Evolutionary conservation across 2,113 vertebrate genomes (phyloP).

Genomic region (Ardeotis arabs): DNA sequence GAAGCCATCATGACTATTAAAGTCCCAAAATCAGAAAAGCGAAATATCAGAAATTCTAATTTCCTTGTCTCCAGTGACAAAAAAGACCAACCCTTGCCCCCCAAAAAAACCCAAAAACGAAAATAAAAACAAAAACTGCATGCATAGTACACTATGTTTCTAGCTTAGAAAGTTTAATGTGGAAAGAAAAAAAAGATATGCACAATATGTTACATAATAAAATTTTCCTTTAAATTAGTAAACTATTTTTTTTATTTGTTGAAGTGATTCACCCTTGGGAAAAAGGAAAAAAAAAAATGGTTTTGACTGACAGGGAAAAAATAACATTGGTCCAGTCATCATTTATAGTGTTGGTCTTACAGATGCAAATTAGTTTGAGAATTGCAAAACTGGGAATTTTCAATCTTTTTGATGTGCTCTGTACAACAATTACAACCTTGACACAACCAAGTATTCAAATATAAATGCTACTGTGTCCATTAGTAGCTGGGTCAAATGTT

Average conservation of each 20-base stretch:
- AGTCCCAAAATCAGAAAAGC: neutral
- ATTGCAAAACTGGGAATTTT: neutral
- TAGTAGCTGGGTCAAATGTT: neutral
- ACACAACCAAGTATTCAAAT: neutral
- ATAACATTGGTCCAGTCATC: rapidly evolving
- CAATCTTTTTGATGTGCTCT: neutral
- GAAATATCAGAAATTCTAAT: neutral
- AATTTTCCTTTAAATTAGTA: neutral
- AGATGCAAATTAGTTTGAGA: neutral
- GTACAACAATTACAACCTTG: neutral
- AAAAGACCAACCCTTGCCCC: neutral
- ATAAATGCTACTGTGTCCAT: neutral
- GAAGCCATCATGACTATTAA: neutral
- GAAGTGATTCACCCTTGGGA: neutral
- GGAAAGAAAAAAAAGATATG: neutral
- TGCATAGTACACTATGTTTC: neutral
- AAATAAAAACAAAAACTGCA: neutral
- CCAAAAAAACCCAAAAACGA: neutral
- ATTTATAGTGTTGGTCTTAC: neutral
- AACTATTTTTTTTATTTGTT: neutral
- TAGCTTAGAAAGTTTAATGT: neutral
- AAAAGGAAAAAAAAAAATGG: neutral
- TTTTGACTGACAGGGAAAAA: neutral
- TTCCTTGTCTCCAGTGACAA: neutral
- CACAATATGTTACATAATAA: neutral